Base-by-base conservation (phyloP, 2,113 vertebrate genomes). In the Bubo bubo region DNA sequence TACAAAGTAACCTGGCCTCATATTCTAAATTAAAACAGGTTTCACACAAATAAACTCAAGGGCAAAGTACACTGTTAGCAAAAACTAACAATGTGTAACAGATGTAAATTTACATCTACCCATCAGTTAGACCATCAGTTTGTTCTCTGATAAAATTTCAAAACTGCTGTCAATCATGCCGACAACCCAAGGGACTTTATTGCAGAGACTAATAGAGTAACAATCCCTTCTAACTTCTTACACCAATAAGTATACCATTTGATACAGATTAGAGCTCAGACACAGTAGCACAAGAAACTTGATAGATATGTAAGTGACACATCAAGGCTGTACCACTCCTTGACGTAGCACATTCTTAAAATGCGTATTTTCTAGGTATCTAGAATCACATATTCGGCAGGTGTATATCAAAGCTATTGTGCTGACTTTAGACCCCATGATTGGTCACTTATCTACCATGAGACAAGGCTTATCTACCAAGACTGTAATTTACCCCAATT, bases 191-290 rank as follows among this genome's bases (percentile, higher is more conserved):
- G 32, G 64, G 41, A 35, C 8, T 86, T 60, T 52, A 60, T 39
- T 50, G 68, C 8, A 53, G 49, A 52, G 39, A 83, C 22, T 45
- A 60, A 41, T 4, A 81, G 49, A 85, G 13, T 23, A 60, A 23
- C 20, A 53, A 12, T 73, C 27, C 49, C 34, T 73, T 39, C 17
- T 49, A 56, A 50, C 8, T 56, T 85, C 53, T 39, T 32, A 49
- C 39, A 50, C 7, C 0, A 0, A 4, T 9, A 59, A 60, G 12
- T 6, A 23, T 39, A 34, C 21, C 8, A 30, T 34, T 34, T 7
- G 2, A 74, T 30, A 59, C 0, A 49, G 52, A 24, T 60, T 15
- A 67, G 49, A 82, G 21, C 17, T 37, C 72, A 92, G 62, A 17
- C 28, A 81, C 37, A 39, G n/a, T 0, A 43, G 47, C 12, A 47